Conservation (phyloP, 2,888 invertebrate genomes). For the Argyra leucocephala region DNA sequence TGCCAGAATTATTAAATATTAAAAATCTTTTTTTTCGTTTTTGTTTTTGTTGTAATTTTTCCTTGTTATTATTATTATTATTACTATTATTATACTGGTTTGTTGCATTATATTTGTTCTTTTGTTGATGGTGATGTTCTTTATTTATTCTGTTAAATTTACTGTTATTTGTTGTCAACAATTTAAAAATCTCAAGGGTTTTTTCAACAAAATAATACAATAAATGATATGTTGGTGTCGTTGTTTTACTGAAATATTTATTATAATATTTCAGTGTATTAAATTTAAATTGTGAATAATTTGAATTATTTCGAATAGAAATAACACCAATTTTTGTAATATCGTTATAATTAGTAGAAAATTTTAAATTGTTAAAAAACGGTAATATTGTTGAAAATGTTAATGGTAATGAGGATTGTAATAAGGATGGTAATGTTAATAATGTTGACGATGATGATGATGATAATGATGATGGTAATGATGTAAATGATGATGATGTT, state of each 20-base stretch:
- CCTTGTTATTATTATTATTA: too few species aligned
- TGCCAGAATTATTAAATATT: neutral
- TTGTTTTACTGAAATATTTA: too few species aligned
- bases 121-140: neutral
- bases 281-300: slow-evolving; percentile 8
- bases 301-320: slow-evolving; percentile 16
- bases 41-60: neutral
- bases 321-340: slow-evolving; percentile 19
- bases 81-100: too few species aligned
- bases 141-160: neutral
- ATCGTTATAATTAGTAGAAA: slow-evolving; percentile 17
- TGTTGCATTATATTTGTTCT: too few species aligned
- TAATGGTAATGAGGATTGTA: slow-evolving; percentile 14
- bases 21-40: neutral
- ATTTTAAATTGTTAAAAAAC: slow-evolving; percentile 20
- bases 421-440: slow-evolving; percentile 11
- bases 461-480: slow-evolving; percentile 8
- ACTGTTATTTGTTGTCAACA: neutral
- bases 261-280: neutral
- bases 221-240: neutral
- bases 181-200: neutral
- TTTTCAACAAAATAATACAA: neutral
- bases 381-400: slow-evolving; percentile 22
- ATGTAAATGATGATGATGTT: slow-evolving; percentile 14
- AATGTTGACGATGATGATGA: slow-evolving; percentile 10